Evolutionary conservation across 30 jellyfish, hydroid and myxozoan species (phyloP), one percentile per base, ranked within the genome.

Genomic region (Aurelia aurita): DNA sequence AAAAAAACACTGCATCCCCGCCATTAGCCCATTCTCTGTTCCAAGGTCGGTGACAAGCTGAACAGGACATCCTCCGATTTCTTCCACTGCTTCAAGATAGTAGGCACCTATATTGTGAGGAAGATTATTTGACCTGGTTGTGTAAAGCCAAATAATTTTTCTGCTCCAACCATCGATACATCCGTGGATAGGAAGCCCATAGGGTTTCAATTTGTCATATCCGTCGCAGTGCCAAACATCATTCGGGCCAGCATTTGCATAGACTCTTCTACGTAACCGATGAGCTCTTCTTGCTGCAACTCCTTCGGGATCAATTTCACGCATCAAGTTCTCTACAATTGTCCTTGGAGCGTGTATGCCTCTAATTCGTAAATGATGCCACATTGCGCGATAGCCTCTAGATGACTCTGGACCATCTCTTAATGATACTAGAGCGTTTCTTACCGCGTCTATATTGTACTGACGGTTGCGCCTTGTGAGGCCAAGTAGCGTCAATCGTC

Each of bases 251-350:
- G 63, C 65, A 55, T 77, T 77, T 9, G 25, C 67, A 55, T 55
- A 77, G 62, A 27, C 35, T 49, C 84, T 59, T 45, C 90, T 60
- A 19, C 75, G 73, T 46, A 79, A 46, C 32, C 89, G 88, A 39
- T 72, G 80, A 22, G 86, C 73, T 72, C 82, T 70, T 63, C 88
- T 68, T 22, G 1, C 51, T 27, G 26, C 65, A 29, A 82, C 54
- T 2, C 92, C 94, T 58, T 70, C 89, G 53, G 87, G 89, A 59
- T 70, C 89, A 23, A 84, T 39, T 28, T 60, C 84, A 58, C 75
- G 68, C 82, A 84, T 35, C 49, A 84, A 35, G 60, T 72, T 62
- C 26, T 72, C 77, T 32, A 84, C 94, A 53, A 69, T 47, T 49
- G 57, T 47, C 65, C 94, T 58, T 46, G 89, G 89, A 58, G 59